phyloP scores from a whole-genome alignment of 1,140 invertebrate genomes.

The Mizuhopecten yessoensis region DNA sequence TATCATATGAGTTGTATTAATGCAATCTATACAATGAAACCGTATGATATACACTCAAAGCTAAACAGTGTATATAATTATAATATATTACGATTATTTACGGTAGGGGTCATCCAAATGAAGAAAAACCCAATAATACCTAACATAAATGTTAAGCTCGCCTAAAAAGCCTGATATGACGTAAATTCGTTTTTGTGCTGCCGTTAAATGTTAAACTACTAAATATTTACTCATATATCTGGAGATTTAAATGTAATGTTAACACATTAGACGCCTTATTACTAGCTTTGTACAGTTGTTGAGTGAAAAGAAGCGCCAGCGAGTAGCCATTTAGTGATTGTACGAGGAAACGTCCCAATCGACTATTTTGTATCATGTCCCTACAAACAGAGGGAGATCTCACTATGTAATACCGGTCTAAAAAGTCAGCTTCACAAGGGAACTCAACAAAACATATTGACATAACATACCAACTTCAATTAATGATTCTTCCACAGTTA shows the following conservation, averaged over 20 bases:
- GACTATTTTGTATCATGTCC: neutral
- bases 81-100: no score
- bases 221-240: neutral
- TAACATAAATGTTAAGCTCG: no score
- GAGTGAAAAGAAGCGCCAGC: neutral
- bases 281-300: neutral
- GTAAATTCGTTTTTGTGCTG: neutral
- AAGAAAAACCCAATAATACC: no score
- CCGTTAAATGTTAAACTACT: neutral
- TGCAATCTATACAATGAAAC: no score
- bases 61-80: no score
- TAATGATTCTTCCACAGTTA: neutral
- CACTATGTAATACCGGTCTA: neutral
- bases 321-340: neutral
- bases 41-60: no score
- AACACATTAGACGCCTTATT: neutral
- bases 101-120: no score
- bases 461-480: constrained; percentile 1
- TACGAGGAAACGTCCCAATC: neutral
- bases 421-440: neutral
- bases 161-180: no score
- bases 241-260: neutral
- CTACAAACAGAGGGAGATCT: neutral
- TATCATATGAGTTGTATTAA: no score
- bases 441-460: neutral